These are phyloP conservation scores for Apotomis turbidana DNA, from an alignment of 2,888 invertebrate species.

Conservation along the genomic window DNA sequence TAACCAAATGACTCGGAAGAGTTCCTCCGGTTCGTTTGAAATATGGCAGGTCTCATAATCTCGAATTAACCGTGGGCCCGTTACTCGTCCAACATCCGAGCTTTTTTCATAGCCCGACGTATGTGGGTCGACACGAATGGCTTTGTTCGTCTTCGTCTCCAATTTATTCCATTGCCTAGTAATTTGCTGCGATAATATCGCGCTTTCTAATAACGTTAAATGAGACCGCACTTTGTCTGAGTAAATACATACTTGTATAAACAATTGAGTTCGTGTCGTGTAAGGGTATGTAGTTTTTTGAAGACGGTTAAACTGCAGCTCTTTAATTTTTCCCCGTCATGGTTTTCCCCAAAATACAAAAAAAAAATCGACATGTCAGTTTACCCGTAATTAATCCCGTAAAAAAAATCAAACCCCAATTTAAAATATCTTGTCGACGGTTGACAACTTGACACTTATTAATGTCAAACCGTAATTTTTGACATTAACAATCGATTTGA, in stretches of 20 bases:
- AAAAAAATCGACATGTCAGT: too few relatives aligned
- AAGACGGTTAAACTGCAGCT: too few relatives aligned
- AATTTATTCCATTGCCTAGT: conserved; percentile 53
- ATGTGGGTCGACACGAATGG: conserved; percentile 72
- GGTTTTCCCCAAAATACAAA: too few relatives aligned
- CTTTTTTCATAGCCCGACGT: conserved; percentile 61
- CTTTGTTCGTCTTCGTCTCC: conserved; percentile 67
- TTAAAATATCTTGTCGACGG: too few relatives aligned
- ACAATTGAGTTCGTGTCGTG: conserved; percentile 47
- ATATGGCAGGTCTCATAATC: conserved; percentile 38
- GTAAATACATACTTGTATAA: conserved; percentile 50
- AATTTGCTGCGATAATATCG: conserved; percentile 35
- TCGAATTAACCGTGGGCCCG: conserved; percentile 60
- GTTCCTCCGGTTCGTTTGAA: conserved; percentile 31
- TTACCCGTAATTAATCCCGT: too few relatives aligned
- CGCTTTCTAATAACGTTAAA: conserved; percentile 34
- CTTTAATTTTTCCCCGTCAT: too few relatives aligned
- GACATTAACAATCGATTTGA: too few relatives aligned
- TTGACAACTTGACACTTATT: too few relatives aligned
- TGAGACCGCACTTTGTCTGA: conserved; percentile 23
- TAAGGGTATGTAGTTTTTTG: too few relatives aligned
- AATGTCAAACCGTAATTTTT: too few relatives aligned
- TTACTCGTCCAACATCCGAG: conserved; percentile 62
- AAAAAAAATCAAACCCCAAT: too few relatives aligned
- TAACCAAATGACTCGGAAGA: conserved; percentile 24